Evolutionary conservation across 2,888 invertebrate genomes (phyloP).

Genomic region (Apamea anceps): DNA sequence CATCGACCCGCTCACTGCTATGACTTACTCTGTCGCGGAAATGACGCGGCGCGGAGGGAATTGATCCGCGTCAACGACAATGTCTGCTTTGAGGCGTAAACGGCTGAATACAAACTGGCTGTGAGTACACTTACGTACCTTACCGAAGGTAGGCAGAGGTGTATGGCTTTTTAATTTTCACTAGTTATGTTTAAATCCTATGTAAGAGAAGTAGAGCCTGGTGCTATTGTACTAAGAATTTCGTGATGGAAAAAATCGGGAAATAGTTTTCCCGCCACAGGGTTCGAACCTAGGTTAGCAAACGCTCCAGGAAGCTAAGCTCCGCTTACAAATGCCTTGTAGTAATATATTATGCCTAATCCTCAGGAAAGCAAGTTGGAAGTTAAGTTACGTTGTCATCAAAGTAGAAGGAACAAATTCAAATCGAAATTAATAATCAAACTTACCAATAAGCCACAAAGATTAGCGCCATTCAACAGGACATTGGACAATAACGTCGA

Average conservation of each 20-base stretch:
- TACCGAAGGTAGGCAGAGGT: neutral
- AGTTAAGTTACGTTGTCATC: neutral
- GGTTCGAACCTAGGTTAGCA: neutral
- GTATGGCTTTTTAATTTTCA: neutral
- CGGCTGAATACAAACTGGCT: constrained; percentile 1
- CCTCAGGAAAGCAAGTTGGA: neutral
- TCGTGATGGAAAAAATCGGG: neutral
- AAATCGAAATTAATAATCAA: constrained; percentile 15
- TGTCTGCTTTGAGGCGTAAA: constrained; percentile 24
- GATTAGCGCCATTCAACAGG: constrained; percentile 40
- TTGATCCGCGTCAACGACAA: constrained; percentile 71
- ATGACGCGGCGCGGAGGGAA: constrained; percentile 61
- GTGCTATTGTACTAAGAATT: neutral
- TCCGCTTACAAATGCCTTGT: neutral
- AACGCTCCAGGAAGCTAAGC: neutral
- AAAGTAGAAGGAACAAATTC: neutral
- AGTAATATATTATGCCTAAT: neutral
- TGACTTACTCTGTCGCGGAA: constrained; percentile 35
- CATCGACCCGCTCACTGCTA: constrained; percentile 28
- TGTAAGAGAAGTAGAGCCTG: neutral
- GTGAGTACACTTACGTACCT: neutral
- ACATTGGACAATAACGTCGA: constrained; percentile 50
- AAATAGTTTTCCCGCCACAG: neutral
- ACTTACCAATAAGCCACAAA: constrained; percentile 29
- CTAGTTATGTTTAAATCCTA: neutral